Percentiles rank a stretch among this genome's conserved stretches.
Evolutionary conservation across 2,797 vertebrate species (phyloP).

Genomic region (Hyperoplus immaculatus): DNA sequence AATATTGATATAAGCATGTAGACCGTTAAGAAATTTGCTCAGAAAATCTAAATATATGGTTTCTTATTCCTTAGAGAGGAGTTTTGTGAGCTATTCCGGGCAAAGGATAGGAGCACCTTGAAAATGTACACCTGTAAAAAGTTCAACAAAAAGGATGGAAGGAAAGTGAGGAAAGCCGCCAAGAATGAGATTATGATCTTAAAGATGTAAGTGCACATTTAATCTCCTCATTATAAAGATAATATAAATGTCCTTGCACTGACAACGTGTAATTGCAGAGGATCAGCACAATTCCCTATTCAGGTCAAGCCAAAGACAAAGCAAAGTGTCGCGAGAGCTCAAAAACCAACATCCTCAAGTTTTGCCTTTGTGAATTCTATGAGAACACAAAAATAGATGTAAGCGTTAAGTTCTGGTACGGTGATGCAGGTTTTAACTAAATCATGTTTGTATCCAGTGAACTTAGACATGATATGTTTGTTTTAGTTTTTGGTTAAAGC

Average conservation of each 20-base stretch:
- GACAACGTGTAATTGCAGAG: constrained; percentile 8
- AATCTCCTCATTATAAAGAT: constrained; percentile 5
- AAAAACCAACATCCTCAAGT: not conserved
- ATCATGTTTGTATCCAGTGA: not conserved
- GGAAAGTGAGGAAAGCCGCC: constrained; percentile 97
- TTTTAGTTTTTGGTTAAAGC: not conserved
- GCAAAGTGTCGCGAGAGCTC: not conserved
- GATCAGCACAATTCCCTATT: constrained; percentile 18
- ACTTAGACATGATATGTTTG: not conserved
- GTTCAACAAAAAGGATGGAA: constrained; percentile 96
- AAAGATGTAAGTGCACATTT: constrained; percentile 91
- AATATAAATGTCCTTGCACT: not conserved
- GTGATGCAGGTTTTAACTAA: not conserved
- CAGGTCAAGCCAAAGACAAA: constrained; percentile 13
- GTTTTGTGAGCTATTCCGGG: constrained; percentile 98
- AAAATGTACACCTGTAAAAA: constrained; percentile 99
- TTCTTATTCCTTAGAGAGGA: constrained; percentile 89
- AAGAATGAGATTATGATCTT: constrained; percentile 99
- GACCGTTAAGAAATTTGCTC: not conserved
- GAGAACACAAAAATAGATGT: not conserved
- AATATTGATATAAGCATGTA: not conserved
- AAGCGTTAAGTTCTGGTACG: not conserved
- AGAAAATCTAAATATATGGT: not conserved
- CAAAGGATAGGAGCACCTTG: constrained; percentile 96
- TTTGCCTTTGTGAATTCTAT: constrained; percentile 1